These are phyloP conservation scores for Adela reaumurella DNA, from an alignment of 2,888 invertebrate genomes.

Conservation along the genomic window DNA sequence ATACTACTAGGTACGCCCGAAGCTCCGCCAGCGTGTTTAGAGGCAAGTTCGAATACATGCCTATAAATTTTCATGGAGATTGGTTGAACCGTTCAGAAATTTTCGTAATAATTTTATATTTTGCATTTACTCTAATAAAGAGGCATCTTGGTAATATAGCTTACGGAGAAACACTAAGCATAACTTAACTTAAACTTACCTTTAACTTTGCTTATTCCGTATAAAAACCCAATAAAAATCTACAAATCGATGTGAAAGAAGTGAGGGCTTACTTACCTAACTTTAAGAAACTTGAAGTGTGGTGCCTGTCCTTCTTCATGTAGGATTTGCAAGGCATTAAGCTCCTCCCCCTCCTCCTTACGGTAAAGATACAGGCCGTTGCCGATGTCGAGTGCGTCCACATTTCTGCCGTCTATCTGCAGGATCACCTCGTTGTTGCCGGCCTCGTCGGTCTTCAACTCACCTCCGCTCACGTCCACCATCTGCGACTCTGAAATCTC, in stretches of 20 bases:
- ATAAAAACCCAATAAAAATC: neutral
- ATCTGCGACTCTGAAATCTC: conserved; percentile 16
- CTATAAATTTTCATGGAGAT: too few relatives aligned
- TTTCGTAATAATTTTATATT: too few relatives aligned
- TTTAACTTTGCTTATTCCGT: too few relatives aligned
- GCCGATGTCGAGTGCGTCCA: conserved; percentile 48
- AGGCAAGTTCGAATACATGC: too few relatives aligned
- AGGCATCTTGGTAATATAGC: too few relatives aligned
- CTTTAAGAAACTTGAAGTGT: conserved; percentile 47
- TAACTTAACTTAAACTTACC: too few relatives aligned
- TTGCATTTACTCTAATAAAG: too few relatives aligned
- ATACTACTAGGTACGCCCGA: too few relatives aligned
- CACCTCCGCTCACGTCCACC: conserved; percentile 22
- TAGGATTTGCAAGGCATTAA: conserved; percentile 44
- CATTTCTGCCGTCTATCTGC: conserved; percentile 46
- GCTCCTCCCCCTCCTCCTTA: conserved; percentile 30
- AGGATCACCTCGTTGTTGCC: conserved; percentile 25
- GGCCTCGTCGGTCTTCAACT: conserved; percentile 27
- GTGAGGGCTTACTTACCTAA: conserved; percentile 47
- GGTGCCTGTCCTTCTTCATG: conserved; percentile 35
- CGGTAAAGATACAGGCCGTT: conserved; percentile 47
- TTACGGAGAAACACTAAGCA: too few relatives aligned
- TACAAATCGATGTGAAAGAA: too few relatives aligned
- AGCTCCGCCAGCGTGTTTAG: too few relatives aligned
- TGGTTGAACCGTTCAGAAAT: too few relatives aligned